These are phyloP conservation scores for Enteromius trimaculatus DNA, from an alignment of 2,797 vertebrate genomes.

Conservation along the genomic window DNA sequence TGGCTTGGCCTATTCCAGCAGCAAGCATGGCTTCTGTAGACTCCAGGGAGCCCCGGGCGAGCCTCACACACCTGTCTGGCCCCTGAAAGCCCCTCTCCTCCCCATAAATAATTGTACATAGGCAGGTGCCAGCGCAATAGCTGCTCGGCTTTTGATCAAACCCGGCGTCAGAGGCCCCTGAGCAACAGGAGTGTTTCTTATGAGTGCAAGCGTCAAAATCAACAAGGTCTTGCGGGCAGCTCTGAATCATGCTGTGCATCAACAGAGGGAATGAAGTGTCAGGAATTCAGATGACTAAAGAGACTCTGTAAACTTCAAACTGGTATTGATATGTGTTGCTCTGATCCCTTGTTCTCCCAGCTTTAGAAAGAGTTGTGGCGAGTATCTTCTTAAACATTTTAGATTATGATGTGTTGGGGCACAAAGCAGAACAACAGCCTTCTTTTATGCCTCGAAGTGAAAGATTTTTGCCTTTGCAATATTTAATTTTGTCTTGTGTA, in stretches of 20 bases:
- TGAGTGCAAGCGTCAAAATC: constrained; percentile 64
- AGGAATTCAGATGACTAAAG: constrained; percentile 65
- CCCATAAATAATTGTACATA: constrained; percentile 74
- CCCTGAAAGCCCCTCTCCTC: constrained; percentile 65
- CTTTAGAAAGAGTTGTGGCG: constrained; percentile 3
- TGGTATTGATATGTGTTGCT: constrained; percentile 55
- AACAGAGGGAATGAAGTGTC: constrained; percentile 47
- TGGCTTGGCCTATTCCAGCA: constrained; percentile 66
- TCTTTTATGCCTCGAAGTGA: background rate
- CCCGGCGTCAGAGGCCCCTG: constrained; percentile 56
- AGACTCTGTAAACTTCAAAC: constrained; percentile 64
- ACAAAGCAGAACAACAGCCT: background rate
- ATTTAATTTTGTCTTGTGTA: constrained; percentile 4
- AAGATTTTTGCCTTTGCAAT: background rate
- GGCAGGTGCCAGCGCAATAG: constrained; percentile 64
- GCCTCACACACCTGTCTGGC: constrained; percentile 65
- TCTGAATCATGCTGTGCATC: constrained; percentile 60
- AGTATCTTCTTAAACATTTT: constrained; percentile 2
- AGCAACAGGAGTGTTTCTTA: constrained; percentile 60
- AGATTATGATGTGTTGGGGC: background rate
- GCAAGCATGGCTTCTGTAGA: constrained; percentile 67
- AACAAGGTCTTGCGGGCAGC: constrained; percentile 58
- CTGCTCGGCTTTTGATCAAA: constrained; percentile 69
- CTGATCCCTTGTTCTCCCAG: background rate
- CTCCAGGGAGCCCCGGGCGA: constrained; percentile 61